These are phyloP conservation scores for Mohoua ochrocephala DNA, from an alignment of 2,113 vertebrate species.

Conservation along the genomic window DNA sequence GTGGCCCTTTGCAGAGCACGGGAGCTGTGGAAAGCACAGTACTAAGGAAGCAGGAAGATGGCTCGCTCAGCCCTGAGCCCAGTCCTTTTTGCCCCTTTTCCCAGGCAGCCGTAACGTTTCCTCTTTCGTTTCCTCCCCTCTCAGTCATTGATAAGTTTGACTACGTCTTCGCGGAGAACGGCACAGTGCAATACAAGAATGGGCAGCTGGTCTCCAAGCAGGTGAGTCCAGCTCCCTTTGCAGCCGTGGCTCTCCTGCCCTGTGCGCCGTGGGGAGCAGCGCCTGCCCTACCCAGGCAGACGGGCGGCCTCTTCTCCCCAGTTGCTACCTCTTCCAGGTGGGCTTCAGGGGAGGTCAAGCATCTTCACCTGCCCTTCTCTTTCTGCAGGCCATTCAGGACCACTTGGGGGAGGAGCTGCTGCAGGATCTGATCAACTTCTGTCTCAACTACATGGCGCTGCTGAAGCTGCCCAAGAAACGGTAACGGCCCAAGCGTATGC, in stretches of 20 bases:
- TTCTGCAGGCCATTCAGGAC: slow-evolving; percentile 89
- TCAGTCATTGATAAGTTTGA: slow-evolving; percentile 94
- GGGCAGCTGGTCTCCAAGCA: slow-evolving; percentile 91
- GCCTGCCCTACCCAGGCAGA: neutral
- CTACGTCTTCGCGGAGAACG: slow-evolving; percentile 96
- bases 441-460: slow-evolving; percentile 92
- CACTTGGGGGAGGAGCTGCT: slow-evolving; percentile 93
- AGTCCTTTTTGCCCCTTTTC: neutral
- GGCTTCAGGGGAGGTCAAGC: neutral
- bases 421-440: slow-evolving; percentile 98
- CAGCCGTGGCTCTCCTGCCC: neutral
- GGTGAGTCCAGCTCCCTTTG: slow-evolving; percentile 63
- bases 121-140: neutral
- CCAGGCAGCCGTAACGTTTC: neutral
- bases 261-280: rapidly evolving
- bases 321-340: neutral
- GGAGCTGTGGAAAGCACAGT: neutral
- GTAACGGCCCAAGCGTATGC: slow-evolving; percentile 24
- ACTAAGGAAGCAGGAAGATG: neutral
- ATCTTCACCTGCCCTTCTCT: neutral
- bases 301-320: neutral
- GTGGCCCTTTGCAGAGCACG: neutral
- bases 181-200: slow-evolving; percentile 94
- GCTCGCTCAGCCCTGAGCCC: neutral
- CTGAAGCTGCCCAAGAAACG: slow-evolving; percentile 96